phyloP scores from a whole-genome alignment of 2,797 vertebrate genomes.

The Oreonectes daqikongensis region DNA sequence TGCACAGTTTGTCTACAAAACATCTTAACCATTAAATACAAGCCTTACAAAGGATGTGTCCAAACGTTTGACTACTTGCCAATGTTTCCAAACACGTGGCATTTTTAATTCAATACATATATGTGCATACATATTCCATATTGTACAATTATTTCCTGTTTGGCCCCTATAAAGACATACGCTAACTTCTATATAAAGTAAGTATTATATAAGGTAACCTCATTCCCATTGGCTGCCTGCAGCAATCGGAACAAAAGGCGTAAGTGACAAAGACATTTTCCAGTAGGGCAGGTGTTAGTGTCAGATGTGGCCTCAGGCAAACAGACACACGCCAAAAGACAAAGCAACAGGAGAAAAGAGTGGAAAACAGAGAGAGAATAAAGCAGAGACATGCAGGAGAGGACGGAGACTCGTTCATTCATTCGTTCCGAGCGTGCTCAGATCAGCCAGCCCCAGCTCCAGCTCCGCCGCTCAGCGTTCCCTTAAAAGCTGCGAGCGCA shows the following conservation, averaged over 20 bases:
- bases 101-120: no score
- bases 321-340: conserved; percentile 81
- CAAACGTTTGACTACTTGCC: no score
- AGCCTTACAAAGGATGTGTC: no score
- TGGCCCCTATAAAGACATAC: conserved; percentile 1
- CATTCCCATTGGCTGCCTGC: conserved; percentile 77
- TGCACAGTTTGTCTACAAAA: no score
- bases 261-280: conserved; percentile 89
- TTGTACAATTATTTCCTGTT: conserved; percentile 8
- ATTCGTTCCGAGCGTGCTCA: conserved; percentile 59
- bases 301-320: conserved; percentile 83
- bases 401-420: conserved; percentile 44
- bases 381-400: conserved; percentile 62
- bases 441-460: conserved; percentile 60
- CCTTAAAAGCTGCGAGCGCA: conserved; percentile 66
- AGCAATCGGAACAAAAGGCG: conserved; percentile 85
- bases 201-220: conserved; percentile 61
- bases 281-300: conserved; percentile 90
- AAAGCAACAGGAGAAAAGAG: conserved; percentile 61
- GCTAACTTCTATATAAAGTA: not conserved
- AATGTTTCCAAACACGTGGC: no score
- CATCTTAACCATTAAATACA: no score
- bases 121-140: conserved; percentile 7
- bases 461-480: conserved; percentile 25
- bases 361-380: conserved; percentile 49